Base-by-base conservation (phyloP, 2,113 vertebrate species). In the Dascyllus trimaculatus region DNA sequence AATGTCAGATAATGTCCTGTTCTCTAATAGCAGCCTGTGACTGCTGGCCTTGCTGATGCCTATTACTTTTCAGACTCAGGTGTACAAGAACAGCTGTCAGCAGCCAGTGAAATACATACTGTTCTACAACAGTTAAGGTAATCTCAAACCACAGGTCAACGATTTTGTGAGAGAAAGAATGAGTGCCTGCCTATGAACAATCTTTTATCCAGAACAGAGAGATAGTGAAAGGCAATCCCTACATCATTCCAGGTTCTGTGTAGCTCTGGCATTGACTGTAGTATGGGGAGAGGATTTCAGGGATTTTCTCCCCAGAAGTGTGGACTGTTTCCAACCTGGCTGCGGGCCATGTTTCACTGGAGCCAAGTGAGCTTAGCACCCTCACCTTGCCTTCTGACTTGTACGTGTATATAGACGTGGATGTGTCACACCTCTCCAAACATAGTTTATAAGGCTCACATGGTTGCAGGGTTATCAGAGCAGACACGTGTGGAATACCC, bases 181-280 rank as follows among this genome's bases (percentile, higher is more conserved):
- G 32, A 51, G 56, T 29, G 53, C 26, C 11, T 59, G 59, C 19
- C 17, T 60, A 53, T 53, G 65, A 25, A 46, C 67, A 67, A 45
- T 73, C 26, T 40, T 74, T 43, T 46, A 38, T 57, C 14, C 0
- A 35, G 9, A 2, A 62, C 25, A 51, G 19, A 65, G 32, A 67
- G 15, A 51, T 0, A 19, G 19, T 58, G 86, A 88, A 91, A 88
- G 78, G 52, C 43, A 54, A 92, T 78, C 72, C 59, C 76, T 67
- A 21, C 24, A 52, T 66, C 26, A 48, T 25, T 62, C 56, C 22
- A 32, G 2, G 35, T 51, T 56, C 71, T 54, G 54, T 68, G 64
- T 49, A 10, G 76, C 78, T 84, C 61, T 18, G 1, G 25, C 81
- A 90, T 90, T 54, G 88, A 92, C 86, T 75, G 72, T 22, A 21